Evolutionary conservation across 2,797 vertebrate genomes (phyloP).

Genomic region (Acrocephalus scirpaceus): DNA sequence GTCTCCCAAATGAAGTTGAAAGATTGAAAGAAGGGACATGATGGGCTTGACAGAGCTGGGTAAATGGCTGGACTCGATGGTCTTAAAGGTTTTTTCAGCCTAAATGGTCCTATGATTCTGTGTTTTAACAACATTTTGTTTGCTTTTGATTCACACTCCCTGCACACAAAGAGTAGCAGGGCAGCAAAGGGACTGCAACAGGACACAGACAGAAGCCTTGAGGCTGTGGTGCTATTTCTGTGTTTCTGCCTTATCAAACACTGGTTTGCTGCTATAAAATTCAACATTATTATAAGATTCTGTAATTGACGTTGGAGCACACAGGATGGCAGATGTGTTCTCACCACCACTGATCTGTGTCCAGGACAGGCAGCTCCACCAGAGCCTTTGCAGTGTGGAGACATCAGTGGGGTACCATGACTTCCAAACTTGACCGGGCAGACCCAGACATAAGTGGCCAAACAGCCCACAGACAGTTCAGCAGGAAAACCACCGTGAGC

Average conservation of each 20-base stretch:
- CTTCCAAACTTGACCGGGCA: not conserved
- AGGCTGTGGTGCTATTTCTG: not conserved
- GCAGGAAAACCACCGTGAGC: slow-evolving; percentile 8
- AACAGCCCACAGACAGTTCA: not conserved
- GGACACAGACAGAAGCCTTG: not conserved
- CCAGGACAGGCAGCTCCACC: not conserved
- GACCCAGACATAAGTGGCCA: not conserved
- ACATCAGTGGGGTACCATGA: not conserved
- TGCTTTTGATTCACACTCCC: not conserved
- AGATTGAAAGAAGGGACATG: not conserved
- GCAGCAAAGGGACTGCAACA: not conserved
- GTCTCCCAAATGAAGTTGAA: not conserved
- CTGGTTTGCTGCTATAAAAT: not conserved
- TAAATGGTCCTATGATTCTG: not conserved
- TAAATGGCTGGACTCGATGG: not conserved
- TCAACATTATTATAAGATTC: not conserved
- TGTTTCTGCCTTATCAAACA: not conserved
- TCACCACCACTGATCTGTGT: not conserved
- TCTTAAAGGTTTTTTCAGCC: not conserved
- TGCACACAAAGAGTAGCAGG: not conserved
- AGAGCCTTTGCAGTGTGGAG: not conserved
- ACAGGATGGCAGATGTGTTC: not conserved
- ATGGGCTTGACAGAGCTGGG: not conserved
- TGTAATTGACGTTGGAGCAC: not conserved
- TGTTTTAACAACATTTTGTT: not conserved